Conservation (phyloP, 2,797 vertebrate genomes). For the Siniperca scherzeri region DNA sequence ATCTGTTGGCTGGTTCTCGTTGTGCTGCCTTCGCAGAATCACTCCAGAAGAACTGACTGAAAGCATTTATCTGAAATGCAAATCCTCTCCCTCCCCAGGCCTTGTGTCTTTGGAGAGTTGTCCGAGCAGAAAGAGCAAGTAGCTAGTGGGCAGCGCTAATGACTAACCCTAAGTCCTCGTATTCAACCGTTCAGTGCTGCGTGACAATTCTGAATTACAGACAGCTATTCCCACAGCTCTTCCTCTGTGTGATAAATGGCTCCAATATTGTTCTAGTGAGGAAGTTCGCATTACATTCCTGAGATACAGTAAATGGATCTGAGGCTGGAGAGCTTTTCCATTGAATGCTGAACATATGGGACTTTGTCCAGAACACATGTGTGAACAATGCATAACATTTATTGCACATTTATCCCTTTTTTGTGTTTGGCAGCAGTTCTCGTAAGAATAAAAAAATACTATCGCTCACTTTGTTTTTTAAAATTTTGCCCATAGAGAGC, state of each 20-base stretch:
- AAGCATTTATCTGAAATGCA: conserved; percentile 58
- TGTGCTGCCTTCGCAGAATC: conserved; percentile 17
- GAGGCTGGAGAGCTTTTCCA: conserved; percentile 40
- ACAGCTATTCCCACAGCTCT: conserved; percentile 60
- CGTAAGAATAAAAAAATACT: conserved; percentile 6
- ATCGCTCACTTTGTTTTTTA: background rate
- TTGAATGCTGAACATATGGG: conserved; percentile 28
- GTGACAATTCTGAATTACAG: conserved; percentile 68
- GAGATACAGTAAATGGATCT: conserved; percentile 51
- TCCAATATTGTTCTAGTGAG: conserved; percentile 53
- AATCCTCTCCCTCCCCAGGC: conserved; percentile 13
- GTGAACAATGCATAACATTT: conserved; percentile 5
- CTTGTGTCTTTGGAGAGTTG: conserved; percentile 57
- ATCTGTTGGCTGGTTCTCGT: conserved; percentile 11
- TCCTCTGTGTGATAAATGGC: conserved; percentile 67
- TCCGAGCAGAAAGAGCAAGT: conserved; percentile 54
- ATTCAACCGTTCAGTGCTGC: conserved; percentile 54
- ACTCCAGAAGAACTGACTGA: conserved; percentile 21
- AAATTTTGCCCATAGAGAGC: background rate
- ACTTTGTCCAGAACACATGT: conserved; percentile 14
- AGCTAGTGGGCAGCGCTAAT: conserved; percentile 46
- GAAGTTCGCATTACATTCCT: conserved; percentile 58
- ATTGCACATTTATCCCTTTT: conserved; percentile 1
- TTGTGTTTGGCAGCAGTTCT: conserved; percentile 1
- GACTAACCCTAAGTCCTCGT: conserved; percentile 65